Conservation (phyloP, 2,888 invertebrate species). For the Pseudococcus longispinus region DNA sequence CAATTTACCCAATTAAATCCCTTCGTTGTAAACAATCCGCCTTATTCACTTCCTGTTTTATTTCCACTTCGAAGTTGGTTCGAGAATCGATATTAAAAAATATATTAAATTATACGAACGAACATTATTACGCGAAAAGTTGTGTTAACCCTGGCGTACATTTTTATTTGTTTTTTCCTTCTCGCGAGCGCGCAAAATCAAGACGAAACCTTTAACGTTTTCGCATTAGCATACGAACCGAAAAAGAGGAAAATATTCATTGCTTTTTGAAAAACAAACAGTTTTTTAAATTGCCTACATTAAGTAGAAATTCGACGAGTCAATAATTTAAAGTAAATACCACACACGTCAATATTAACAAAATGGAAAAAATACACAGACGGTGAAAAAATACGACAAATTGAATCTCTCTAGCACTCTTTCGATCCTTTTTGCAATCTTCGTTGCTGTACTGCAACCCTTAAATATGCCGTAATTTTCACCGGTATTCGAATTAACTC, state of each 20-base stretch:
- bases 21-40: background rate
- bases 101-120: background rate
- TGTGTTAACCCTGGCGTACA: background rate
- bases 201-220: background rate
- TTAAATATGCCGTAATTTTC: background rate
- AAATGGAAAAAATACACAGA: slow-evolving; percentile 13
- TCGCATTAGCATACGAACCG: background rate
- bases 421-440: background rate
- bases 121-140: background rate
- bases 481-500: background rate
- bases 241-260: slow-evolving; percentile 1
- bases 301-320: background rate
- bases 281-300: slow-evolving; percentile 14
- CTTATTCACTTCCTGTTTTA: background rate
- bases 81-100: background rate
- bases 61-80: background rate
- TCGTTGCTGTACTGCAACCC: background rate
- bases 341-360: background rate
- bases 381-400: background rate
- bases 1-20: background rate
- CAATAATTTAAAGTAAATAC: slow-evolving; percentile 20
- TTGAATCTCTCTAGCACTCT: background rate
- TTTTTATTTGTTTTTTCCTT: background rate
- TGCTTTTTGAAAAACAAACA: slow-evolving; percentile 10
- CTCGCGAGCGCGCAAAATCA: background rate